Evolutionary conservation across 2,797 vertebrate species (phyloP), one percentile per base, ranked within the genome.

Genomic region (Lateolabrax maculatus): DNA sequence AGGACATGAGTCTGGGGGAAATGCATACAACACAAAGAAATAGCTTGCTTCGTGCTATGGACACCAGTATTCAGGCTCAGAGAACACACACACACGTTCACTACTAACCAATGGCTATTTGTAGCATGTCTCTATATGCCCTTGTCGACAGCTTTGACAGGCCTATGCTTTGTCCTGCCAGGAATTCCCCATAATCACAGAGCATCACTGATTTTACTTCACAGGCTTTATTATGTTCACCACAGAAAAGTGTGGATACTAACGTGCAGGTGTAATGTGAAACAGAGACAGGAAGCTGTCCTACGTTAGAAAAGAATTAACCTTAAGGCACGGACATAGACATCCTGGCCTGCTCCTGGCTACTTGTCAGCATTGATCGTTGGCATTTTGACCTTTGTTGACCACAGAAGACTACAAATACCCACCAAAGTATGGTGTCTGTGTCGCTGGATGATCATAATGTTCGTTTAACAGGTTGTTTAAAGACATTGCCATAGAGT

Each of bases 171-270:
- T 82, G 61, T 70, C 62, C 18, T 8, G 55, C 67, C 70, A 77
- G 56, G 64, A 89, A 86, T 79, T 85, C 71, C 77, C 76, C 58
- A 12, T 73, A 73, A 91, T 84, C 85, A 90, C 66, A 64, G 41
- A 76, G 72, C 53, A 69, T 90, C 75, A 39, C 82, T 83, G 80
- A 88, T 84, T 90, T 78, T 18, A 72, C 83, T 71, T 85, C 67
- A 72, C 71, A 71, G 21, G 51, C 67, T 75, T 68, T 55, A 68
- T 80, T 84, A 78, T 53, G 48, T 77, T 79, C 52, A 76, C 66
- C 25, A 9, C 43, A n/a, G 68, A 10, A 74, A 57, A 75, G 41
- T 44, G 9, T 46, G 61, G 71, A 84, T 27, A 57, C 39, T 77
- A 80, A 85, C 37, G 77, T 58, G 9, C 51, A 49, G 41, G 51